A percentile compares a stretch with the other conserved stretches of the same genome.
Conservation (phyloP, 2,113 vertebrate species). For the Thinocorus orbignyianus region DNA sequence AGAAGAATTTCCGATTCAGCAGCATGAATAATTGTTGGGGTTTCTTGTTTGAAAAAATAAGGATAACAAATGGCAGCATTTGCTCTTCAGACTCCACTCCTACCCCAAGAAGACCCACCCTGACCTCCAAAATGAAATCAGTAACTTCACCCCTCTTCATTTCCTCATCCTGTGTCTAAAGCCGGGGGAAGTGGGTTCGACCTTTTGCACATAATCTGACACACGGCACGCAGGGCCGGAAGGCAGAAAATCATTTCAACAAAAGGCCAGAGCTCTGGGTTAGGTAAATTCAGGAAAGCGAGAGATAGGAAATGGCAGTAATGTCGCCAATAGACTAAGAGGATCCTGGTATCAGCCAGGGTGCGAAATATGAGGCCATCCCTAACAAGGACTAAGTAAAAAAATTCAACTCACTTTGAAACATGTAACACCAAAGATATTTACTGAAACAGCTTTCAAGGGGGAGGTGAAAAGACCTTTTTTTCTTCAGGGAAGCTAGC, state of each 20-base stretch:
- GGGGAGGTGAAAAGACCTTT: constrained; percentile 5
- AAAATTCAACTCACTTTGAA: constrained; percentile 53
- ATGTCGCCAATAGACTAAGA: constrained; percentile 70
- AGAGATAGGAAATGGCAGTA: constrained; percentile 75
- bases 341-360: constrained; percentile 37
- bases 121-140: constrained; percentile 78
- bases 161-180: constrained; percentile 84
- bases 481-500: constrained; percentile 29
- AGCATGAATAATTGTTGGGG: constrained; percentile 42
- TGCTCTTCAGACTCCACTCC: constrained; percentile 42
- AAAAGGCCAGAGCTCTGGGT: constrained; percentile 74
- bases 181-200: constrained; percentile 72
- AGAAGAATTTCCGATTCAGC: constrained; percentile 72
- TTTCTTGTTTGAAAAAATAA: constrained; percentile 58
- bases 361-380: constrained; percentile 71
- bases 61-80: constrained; percentile 39
- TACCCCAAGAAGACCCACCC: constrained; percentile 55
- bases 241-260: constrained; percentile 78
- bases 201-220: constrained; percentile 83
- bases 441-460: constrained; percentile 32
- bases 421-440: constrained; percentile 46
- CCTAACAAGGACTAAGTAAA: constrained; percentile 68
- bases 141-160: constrained; percentile 75
- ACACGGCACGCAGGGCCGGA: constrained; percentile 72
- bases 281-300: constrained; percentile 80